Evolutionary conservation across 2,113 vertebrate species (phyloP).

Genomic region (Ascaphus truei): DNA sequence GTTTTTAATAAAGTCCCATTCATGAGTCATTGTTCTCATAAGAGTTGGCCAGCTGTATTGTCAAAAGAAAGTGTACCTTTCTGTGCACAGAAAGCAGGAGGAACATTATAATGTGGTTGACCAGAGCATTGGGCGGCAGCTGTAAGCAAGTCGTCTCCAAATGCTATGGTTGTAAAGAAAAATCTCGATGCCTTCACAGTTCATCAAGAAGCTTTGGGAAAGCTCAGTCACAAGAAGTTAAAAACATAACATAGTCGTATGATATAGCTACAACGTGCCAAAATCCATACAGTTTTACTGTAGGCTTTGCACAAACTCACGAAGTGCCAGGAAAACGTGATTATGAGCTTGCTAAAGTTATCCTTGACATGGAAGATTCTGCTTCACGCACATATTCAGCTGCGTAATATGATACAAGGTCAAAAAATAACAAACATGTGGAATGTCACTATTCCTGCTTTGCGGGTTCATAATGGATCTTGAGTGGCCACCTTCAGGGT

Average conservation of each 20-base stretch:
- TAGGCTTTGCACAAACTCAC: background rate
- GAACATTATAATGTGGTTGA: background rate
- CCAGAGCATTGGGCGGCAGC: background rate
- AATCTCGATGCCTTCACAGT: slow-evolving; percentile 11
- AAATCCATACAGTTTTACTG: slow-evolving; percentile 12
- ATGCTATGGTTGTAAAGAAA: background rate
- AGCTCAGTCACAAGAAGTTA: background rate
- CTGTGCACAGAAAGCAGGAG: background rate
- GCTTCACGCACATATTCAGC: background rate
- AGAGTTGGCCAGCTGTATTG: slow-evolving; percentile 10
- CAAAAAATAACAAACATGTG: no score
- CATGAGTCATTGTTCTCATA: slow-evolving; percentile 45
- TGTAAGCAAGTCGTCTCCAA: background rate
- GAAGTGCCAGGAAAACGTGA: slow-evolving; percentile 14
- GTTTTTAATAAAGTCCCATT: slow-evolving; percentile 38
- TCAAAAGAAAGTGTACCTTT: slow-evolving; percentile 41
- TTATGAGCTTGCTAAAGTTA: slow-evolving; percentile 13
- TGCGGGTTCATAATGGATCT: no score
- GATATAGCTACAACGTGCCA: background rate
- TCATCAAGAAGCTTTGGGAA: slow-evolving; percentile 26
- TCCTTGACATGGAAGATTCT: background rate
- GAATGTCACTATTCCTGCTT: no score
- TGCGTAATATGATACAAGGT: background rate
- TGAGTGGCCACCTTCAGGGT: no score
- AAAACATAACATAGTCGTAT: slow-evolving; percentile 18